phyloP scores from a whole-genome alignment of 2,888 invertebrate species.

The Pedicia rivosa region DNA sequence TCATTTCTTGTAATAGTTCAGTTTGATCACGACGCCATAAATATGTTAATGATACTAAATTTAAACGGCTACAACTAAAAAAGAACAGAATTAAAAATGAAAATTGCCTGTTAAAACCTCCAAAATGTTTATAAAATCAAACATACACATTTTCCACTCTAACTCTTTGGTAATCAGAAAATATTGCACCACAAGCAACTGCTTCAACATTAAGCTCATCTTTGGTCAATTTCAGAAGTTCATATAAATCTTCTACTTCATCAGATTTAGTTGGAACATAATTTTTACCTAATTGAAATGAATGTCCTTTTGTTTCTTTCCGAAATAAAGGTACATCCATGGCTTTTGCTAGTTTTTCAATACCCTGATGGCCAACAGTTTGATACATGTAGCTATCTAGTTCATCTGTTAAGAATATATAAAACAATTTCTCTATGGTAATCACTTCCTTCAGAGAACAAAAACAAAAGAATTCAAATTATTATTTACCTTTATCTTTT shows the following conservation, averaged over 20 bases:
- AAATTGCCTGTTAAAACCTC: background rate
- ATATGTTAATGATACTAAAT: slow-evolving; percentile 78
- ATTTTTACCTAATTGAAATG: slow-evolving; percentile 59
- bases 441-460: background rate
- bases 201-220: slow-evolving; percentile 66
- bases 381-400: slow-evolving; percentile 99
- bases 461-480: no score
- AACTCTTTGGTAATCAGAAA: slow-evolving; percentile 96
- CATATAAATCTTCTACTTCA: slow-evolving; percentile 94
- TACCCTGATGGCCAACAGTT: slow-evolving; percentile 93
- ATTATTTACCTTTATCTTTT: slow-evolving; percentile 51
- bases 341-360: slow-evolving; percentile 82
- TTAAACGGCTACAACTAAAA: slow-evolving; percentile 72
- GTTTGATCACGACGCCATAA: slow-evolving; percentile 93
- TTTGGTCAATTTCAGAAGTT: slow-evolving; percentile 43
- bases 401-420: slow-evolving; percentile 46
- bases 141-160: slow-evolving; percentile 96
- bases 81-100: background rate
- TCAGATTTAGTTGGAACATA: slow-evolving; percentile 72
- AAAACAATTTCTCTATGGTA: background rate
- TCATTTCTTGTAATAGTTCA: slow-evolving; percentile 92
- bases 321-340: slow-evolving; percentile 85
- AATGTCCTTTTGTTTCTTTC: slow-evolving; percentile 66
- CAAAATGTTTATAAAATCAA: slow-evolving; percentile 8
- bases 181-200: slow-evolving; percentile 93